Evolutionary conservation across 2,888 invertebrate genomes (phyloP).

Genomic region (Tortricodes alternella): DNA sequence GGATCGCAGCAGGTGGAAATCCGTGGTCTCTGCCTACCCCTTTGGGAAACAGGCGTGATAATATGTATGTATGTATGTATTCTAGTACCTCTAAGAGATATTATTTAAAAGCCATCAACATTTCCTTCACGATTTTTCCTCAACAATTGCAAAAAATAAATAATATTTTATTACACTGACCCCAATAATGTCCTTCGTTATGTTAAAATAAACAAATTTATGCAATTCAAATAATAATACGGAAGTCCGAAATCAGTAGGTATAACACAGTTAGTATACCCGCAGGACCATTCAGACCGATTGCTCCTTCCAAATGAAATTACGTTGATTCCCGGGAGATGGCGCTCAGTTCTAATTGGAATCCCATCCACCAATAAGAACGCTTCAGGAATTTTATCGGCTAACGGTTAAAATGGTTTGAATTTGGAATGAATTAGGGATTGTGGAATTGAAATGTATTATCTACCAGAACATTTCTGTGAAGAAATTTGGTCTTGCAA

Average conservation of each 20-base stretch:
- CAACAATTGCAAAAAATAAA: neutral
- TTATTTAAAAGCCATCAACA: neutral
- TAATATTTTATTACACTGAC: neutral
- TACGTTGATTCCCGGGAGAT: conserved; percentile 15
- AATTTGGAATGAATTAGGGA: neutral
- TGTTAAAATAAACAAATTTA: neutral
- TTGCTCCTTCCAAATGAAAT: conserved; percentile 13
- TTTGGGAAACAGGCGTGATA: too few species aligned
- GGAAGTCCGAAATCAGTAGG: conserved; percentile 3
- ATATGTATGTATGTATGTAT: too few species aligned
- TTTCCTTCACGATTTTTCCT: neutral
- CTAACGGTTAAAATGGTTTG: neutral
- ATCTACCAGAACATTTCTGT: neutral
- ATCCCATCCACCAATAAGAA: conserved; percentile 1
- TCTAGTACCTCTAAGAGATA: too few species aligned
- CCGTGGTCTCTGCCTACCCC: too few species aligned
- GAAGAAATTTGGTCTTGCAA: too few species aligned
- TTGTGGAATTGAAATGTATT: neutral
- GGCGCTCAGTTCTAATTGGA: conserved; percentile 22
- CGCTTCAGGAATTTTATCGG: neutral
- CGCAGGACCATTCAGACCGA: neutral
- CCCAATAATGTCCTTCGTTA: neutral
- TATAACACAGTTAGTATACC: conserved; percentile 13
- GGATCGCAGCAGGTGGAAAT: too few species aligned
- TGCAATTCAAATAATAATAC: neutral